Percentiles rank a stretch among this genome's conserved stretches.
phyloP scores from a whole-genome alignment of 2,797 vertebrate species.

The Lagocephalus sceleratus region DNA sequence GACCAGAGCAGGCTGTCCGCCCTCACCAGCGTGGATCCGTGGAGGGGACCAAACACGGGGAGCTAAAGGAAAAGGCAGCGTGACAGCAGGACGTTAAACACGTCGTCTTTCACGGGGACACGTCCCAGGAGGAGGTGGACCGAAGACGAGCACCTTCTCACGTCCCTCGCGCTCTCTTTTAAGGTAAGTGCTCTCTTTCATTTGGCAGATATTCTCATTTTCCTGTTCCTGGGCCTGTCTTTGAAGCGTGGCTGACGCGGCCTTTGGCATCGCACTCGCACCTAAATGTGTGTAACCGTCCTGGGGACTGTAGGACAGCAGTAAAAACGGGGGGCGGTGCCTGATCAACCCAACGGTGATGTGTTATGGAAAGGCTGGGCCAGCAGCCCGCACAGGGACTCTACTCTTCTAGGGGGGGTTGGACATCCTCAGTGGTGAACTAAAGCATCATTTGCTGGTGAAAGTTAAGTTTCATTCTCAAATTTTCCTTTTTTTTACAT shows the following conservation, averaged over 20 bases:
- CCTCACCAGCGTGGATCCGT: no score
- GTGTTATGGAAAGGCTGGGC: slow-evolving; percentile 57
- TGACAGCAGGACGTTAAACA: no score
- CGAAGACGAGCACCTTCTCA: no score
- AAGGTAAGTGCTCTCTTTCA: slow-evolving; percentile 45
- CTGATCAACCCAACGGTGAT: slow-evolving; percentile 56
- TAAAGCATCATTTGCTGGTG: slow-evolving; percentile 64
- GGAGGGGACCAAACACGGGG: no score
- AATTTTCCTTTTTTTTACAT: slow-evolving; percentile 74
- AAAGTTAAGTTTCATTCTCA: slow-evolving; percentile 71
- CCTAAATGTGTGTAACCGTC: no score
- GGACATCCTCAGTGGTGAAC: slow-evolving; percentile 28
- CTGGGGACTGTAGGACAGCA: no score
- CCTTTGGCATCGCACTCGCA: slow-evolving; percentile 38
- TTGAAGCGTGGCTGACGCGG: slow-evolving; percentile 35
- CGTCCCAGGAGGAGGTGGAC: no score
- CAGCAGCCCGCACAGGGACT: slow-evolving; percentile 35
- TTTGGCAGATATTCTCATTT: slow-evolving; percentile 52
- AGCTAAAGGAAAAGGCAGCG: no score
- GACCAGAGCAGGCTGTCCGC: no score
- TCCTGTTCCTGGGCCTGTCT: slow-evolving; percentile 42
- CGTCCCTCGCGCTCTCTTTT: slow-evolving; percentile 16
- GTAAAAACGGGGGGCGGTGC: slow-evolving; percentile 24
- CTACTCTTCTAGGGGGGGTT: slow-evolving; percentile 31
- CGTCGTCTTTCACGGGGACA: no score